These are phyloP conservation scores for Drosophila flavopinicola DNA, from an alignment of 2,888 invertebrate species.

Conservation along the genomic window DNA sequence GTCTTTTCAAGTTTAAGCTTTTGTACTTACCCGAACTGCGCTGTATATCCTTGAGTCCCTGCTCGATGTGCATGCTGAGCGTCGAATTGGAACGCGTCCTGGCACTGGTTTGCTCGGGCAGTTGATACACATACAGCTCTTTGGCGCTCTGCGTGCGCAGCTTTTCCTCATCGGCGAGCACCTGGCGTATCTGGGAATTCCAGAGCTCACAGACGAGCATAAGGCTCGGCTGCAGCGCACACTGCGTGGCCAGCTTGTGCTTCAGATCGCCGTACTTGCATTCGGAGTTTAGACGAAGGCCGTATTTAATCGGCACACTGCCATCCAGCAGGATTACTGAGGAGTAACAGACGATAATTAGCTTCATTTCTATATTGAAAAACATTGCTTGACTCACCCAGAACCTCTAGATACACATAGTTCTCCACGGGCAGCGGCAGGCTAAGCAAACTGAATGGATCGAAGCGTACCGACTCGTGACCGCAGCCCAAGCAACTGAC, in stretches of 20 bases:
- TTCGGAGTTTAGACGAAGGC: conserved; percentile 92
- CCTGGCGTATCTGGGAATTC: conserved; percentile 88
- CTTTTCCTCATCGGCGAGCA: conserved; percentile 86
- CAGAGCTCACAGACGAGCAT: conserved; percentile 90
- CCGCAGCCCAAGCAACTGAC: conserved; percentile 92
- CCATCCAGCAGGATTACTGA: conserved; percentile 92
- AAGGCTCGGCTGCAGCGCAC: conserved; percentile 87
- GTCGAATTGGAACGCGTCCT: conserved; percentile 82
- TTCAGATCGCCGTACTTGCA: conserved; percentile 92
- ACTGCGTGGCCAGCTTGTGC: conserved; percentile 88
- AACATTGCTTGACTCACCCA: conserved; percentile 85
- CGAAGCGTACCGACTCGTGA: conserved; percentile 93
- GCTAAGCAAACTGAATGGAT: conserved; percentile 95
- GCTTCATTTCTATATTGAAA: too few relatives aligned
- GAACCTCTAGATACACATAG: conserved; percentile 90
- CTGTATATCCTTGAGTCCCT: conserved; percentile 84
- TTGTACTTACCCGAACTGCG: conserved; percentile 81
- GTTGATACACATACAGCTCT: conserved; percentile 89
- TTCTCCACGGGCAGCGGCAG: conserved; percentile 96
- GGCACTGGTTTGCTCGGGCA: conserved; percentile 85
- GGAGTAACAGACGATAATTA: conserved; percentile 30
- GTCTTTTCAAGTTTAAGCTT: neutral
- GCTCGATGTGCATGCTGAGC: conserved; percentile 83
- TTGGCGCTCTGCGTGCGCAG: conserved; percentile 85
- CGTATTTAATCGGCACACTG: conserved; percentile 93